These are phyloP conservation scores for Gambusia yucatana DNA, from an alignment of 2,797 vertebrate genomes.

Conservation along the genomic window DNA sequence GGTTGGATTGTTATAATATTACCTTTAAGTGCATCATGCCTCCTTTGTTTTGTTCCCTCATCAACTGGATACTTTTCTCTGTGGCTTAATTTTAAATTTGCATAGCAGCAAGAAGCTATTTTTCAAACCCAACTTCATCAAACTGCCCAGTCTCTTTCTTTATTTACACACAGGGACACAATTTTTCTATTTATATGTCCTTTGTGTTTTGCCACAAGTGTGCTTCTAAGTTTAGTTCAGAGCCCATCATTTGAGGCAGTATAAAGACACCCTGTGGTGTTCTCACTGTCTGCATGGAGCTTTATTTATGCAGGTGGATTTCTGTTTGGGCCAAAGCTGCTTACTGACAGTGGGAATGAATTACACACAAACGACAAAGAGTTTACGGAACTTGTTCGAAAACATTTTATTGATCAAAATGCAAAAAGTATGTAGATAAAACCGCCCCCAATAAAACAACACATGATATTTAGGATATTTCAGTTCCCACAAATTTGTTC, in stretches of 20 bases:
- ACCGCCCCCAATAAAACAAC: background rate
- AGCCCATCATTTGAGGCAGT: background rate
- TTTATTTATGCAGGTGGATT: background rate
- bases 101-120: constrained; percentile 32
- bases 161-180: constrained; percentile 25
- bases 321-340: background rate
- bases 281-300: background rate
- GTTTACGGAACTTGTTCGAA: background rate
- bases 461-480: background rate
- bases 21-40: constrained; percentile 26
- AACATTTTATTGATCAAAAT: background rate
- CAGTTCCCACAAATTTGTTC: background rate
- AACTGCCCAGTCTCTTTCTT: constrained; percentile 20
- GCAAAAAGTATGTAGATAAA: background rate
- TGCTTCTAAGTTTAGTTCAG: constrained; percentile 7
- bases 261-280: constrained; percentile 5
- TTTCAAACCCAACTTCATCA: constrained; percentile 31
- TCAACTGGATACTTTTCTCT: background rate
- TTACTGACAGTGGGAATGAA: background rate
- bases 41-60: constrained; percentile 30
- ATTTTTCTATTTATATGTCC: constrained; percentile 12
- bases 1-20: constrained; percentile 31
- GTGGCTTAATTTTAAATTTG: constrained; percentile 36
- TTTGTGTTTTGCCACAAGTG: constrained; percentile 46
- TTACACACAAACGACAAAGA: background rate